A percentile compares a stretch with the other conserved stretches of the same genome.
Evolutionary conservation across 2,888 invertebrate genomes (phyloP).

Genomic region (Empis stercorea): DNA sequence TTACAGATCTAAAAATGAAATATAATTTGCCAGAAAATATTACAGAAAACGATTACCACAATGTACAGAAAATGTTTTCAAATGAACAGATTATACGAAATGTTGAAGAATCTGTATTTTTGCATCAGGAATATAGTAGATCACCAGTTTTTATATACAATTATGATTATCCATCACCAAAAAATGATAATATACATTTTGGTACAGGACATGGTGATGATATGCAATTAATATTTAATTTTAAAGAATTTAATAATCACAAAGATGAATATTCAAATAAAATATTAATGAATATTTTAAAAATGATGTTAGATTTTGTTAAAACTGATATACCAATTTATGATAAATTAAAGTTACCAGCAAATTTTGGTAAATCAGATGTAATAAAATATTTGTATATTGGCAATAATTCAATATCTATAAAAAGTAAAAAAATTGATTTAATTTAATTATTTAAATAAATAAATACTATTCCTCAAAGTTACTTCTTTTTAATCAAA

Average conservation of each 20-base stretch:
- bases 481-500: too few relatives aligned
- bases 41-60: slow-evolving; percentile 33
- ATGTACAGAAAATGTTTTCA: slow-evolving; percentile 38
- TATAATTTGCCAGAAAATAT: slow-evolving; percentile 44
- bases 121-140: slow-evolving; percentile 42
- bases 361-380: too few relatives aligned
- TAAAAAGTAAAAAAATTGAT: too few relatives aligned
- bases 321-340: not conserved
- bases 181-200: not conserved
- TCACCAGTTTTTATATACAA: slow-evolving; percentile 49
- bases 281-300: slow-evolving; percentile 5
- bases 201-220: slow-evolving; percentile 13
- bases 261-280: slow-evolving; percentile 1
- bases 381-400: too few relatives aligned
- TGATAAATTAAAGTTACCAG: not conserved
- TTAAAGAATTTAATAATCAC: not conserved
- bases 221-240: slow-evolving; percentile 5
- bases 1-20: slow-evolving; percentile 41
- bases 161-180: slow-evolving; percentile 25
- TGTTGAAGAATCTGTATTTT: slow-evolving; percentile 43
- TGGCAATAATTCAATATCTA: too few relatives aligned
- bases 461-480: too few relatives aligned
- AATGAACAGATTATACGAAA: slow-evolving; percentile 48
- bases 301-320: slow-evolving; percentile 10
- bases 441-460: too few relatives aligned